A percentile compares a stretch with the other conserved stretches of the same genome.
These are phyloP conservation scores for Harpalus rufipes DNA, from an alignment of 2,888 invertebrate genomes.

Conservation along the genomic window DNA sequence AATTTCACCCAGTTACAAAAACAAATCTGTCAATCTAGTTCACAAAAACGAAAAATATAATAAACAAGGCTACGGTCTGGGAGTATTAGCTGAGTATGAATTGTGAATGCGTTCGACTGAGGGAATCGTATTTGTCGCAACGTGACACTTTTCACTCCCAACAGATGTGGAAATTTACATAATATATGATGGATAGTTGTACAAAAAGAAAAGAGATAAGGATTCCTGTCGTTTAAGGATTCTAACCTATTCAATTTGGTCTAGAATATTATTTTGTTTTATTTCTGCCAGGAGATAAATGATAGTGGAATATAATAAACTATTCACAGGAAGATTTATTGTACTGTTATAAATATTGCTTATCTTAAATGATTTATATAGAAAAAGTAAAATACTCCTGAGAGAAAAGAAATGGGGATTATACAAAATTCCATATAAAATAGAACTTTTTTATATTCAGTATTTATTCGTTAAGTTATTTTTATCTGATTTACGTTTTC, in stretches of 20 bases:
- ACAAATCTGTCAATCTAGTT: not conserved
- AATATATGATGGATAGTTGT: constrained; percentile 47
- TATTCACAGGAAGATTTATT: not conserved
- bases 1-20: not conserved
- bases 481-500: too few species aligned
- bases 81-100: not conserved
- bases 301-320: not conserved
- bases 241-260: not conserved
- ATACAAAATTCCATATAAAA: too few species aligned
- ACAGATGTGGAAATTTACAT: constrained; percentile 52
- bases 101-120: not conserved
- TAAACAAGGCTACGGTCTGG: not conserved
- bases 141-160: constrained; percentile 40
- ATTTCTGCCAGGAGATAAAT: not conserved
- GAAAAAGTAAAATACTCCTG: too few species aligned
- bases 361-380: not conserved
- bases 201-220: not conserved
- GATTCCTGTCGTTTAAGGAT: not conserved
- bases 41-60: not conserved
- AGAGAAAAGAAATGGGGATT: too few species aligned
- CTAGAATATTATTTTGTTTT: not conserved
- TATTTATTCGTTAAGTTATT: too few species aligned
- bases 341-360: not conserved
- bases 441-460: too few species aligned
- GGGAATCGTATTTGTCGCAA: not conserved